Base-by-base conservation (phyloP, 2,797 vertebrate species). In the Malurus leucopterus region DNA sequence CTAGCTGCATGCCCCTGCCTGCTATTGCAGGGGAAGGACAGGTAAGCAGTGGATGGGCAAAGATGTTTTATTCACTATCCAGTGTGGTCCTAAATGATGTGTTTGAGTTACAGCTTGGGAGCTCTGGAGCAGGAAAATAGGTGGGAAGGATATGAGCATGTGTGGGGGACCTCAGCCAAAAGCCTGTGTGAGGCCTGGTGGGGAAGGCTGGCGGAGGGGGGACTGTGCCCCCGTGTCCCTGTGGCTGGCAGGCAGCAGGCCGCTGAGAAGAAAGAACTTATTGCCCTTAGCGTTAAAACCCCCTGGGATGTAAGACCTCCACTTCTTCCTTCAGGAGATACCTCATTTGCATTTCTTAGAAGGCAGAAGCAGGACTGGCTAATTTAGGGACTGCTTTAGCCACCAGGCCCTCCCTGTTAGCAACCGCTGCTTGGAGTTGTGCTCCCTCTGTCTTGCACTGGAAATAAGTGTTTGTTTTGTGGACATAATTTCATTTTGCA, bases 41-140 rank as follows among this genome's bases (percentile, higher is more conserved):
- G 61, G 21, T 30, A 11, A 47, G 44, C 50, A 32, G 43, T 9
- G 21, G 34, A 47, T 51, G 47, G 47, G 30, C 29, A n/a, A n/a
- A 14, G 24, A 22, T 22, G 15, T 55, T 75, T 47, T 1, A 0
- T 58, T 84, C 8, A 0, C 29, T 44, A 0, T 43, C 26, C 20
- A 13, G 15, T 4, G 6, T 41, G 27, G 43, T 62, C 55, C 67
- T 71, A 11, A 50, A 77, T 43, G 29, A 2, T 1, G 24, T 29
- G 29, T 67, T 91, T 47, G 26, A 44, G 11, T 23, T 30, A 8
- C n/a, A 55, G 38, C 14, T 34, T 43, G 53, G 68, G 44, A 47
- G 22, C 61, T 73, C 29, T 62, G 18, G 41, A 5, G 2, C 12
- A 23, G 68, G 51, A 58, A 2, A 4, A 0, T 2, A 9, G 26